Base-by-base conservation (phyloP, 1,140 invertebrate genomes). In the Orchesella cincta region DNA sequence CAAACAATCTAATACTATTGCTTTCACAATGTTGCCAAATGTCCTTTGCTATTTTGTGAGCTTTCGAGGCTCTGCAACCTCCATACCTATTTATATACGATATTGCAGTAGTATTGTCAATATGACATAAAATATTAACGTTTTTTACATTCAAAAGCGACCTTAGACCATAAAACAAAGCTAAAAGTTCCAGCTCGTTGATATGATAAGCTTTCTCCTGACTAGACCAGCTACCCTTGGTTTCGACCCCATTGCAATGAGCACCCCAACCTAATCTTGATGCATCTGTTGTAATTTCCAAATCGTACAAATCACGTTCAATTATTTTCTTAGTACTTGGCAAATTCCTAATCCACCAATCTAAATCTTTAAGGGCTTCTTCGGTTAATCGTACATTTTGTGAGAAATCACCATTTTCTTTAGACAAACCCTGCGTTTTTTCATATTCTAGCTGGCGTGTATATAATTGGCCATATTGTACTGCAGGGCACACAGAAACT, bases 381-480 rank as follows among this genome's bases (percentile, higher is more conserved):
- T 29, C 12, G 3, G 62, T 31, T 5, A 67, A 31, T 23, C 12
- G 8, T 12, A 67, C 12, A 31, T 18, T 31, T 67, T 3, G 5
- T 8, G 2, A 2, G 33, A 31, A 67, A 29, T 67, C 14, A 8
- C 26, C 0, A 1, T 72, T 46, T 29, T 18, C 14, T 0, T n/a
- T 26, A 0, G 23, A 2, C 28, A 80, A 57, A 12, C 31, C 54
- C 1, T 3, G 0, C 16, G 36, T 62, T 2, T 74, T 57, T 16
- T 75, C 73, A 1, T 70, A 35, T 18, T 72, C 76, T 5, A 80
- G 36, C 29, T 78, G 46, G 28, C 74, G 54, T 1, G 74, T 78
- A 67, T 76, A 78, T n/a, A 80, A 64, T 23, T 28, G 14, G 3
- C 67, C 46, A 73, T 80, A 80, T 23, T 29, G 28, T 5, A 77